phyloP scores from a whole-genome alignment of 1,140 invertebrate genomes.

The Aphis gossypii region DNA sequence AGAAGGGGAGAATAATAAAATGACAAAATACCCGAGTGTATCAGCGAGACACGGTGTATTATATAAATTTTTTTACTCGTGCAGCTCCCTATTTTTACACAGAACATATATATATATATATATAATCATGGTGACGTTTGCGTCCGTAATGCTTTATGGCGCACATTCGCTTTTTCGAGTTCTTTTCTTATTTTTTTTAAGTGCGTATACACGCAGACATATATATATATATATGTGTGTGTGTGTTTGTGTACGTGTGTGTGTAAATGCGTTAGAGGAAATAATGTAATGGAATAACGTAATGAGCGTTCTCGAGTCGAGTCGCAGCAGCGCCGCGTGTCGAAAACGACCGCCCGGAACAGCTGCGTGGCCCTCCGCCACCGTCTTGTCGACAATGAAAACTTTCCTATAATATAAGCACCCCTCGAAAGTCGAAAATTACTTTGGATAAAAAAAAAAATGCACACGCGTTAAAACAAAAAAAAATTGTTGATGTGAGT shows the following conservation, averaged over 20 bases:
- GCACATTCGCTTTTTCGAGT: not conserved
- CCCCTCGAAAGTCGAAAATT: conserved; percentile 31
- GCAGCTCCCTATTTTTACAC: not conserved
- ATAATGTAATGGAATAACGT: not conserved
- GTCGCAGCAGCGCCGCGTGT: conserved; percentile 39
- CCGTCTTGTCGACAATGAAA: not conserved
- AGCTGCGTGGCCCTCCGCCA: not conserved
- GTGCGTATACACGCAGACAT: not conserved
- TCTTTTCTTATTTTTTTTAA: conserved; percentile 16
- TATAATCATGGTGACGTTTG: not conserved
- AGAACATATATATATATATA: not conserved
- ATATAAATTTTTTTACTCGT: not conserved
- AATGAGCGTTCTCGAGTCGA: not conserved
- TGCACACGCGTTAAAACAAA: not conserved
- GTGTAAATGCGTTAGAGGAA: not conserved
- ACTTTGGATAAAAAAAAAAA: not conserved
- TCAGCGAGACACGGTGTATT: not conserved
- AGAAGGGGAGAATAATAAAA: not conserved
- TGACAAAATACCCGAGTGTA: not conserved
- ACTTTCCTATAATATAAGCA: not conserved
- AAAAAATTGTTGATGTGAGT: not conserved
- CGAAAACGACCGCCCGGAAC: conserved; percentile 32
- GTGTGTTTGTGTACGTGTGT: not conserved
- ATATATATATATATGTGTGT: not conserved
- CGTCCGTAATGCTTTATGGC: not conserved